phyloP scores from a whole-genome alignment of 2,888 invertebrate species.

The Nasonia oneida region DNA sequence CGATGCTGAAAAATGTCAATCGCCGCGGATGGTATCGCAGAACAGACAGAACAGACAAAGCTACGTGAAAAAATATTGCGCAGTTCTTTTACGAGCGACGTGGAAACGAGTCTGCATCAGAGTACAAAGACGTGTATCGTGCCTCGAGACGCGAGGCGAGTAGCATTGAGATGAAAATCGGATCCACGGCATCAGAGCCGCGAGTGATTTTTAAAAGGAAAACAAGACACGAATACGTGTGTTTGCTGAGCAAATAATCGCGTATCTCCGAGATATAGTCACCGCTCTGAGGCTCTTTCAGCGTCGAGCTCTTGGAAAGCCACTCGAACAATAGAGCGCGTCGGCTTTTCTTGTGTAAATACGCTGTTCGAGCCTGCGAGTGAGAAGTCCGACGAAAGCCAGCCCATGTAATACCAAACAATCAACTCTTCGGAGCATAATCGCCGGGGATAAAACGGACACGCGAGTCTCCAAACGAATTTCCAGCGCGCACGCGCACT shows the following conservation, averaged over 20 bases:
- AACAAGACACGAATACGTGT: constrained; percentile 23
- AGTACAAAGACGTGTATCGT: constrained; percentile 1
- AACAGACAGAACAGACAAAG: too few species aligned
- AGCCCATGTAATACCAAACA: constrained; percentile 20
- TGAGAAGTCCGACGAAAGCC: neutral
- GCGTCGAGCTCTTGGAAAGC: constrained; percentile 35
- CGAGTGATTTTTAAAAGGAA: constrained; percentile 15
- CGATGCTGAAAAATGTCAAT: too few species aligned
- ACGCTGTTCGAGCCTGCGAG: neutral
- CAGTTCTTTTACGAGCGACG: neutral
- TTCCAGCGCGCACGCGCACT: neutral
- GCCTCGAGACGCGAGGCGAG: neutral
- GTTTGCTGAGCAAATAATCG: constrained; percentile 44
- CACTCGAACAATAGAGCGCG: neutral
- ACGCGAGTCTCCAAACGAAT: neutral
- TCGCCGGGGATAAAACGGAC: neutral
- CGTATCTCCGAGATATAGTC: constrained; percentile 1
- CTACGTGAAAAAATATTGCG: neutral
- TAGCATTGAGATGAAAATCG: constrained; percentile 40
- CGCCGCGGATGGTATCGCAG: too few species aligned
- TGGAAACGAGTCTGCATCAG: constrained; percentile 14
- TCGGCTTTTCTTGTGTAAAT: constrained; percentile 35
- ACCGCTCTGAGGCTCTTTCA: constrained; percentile 22
- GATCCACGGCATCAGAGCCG: neutral
- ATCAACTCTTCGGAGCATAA: neutral